Evolutionary conservation across 23 tunicate genomes (phyloP).

Genomic region (Trididemnum miniatum): DNA sequence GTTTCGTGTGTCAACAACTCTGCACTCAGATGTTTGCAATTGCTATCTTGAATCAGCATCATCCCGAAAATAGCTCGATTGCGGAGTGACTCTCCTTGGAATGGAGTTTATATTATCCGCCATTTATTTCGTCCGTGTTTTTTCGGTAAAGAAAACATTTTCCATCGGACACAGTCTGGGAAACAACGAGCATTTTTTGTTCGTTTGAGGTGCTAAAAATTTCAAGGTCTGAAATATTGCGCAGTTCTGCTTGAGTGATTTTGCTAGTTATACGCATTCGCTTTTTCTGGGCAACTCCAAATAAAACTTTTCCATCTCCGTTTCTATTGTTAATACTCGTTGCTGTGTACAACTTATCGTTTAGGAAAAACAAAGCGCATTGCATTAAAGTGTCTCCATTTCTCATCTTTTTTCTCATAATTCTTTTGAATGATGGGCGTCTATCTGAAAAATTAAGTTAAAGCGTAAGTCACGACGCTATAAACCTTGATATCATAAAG

Average conservation of each 20-base stretch:
- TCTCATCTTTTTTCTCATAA: constrained; percentile 57
- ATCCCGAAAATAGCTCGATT: no score
- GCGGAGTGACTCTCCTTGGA: no score
- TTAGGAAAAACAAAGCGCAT: constrained; percentile 62
- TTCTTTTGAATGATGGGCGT: constrained; percentile 47
- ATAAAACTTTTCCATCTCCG: constrained; percentile 60
- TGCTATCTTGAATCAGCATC: no score
- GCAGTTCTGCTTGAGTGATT: constrained; percentile 22
- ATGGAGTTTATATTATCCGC: constrained; percentile 2
- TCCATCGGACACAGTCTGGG: constrained; percentile 47
- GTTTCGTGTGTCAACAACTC: no score
- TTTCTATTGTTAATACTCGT: constrained; percentile 38
- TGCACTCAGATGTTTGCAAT: no score
- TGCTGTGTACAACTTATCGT: constrained; percentile 41
- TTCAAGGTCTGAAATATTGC: constrained; percentile 45
- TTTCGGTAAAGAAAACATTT: constrained; percentile 54
- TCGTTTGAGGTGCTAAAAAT: constrained; percentile 33
- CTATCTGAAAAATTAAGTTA: background rate
- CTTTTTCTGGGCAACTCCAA: constrained; percentile 43
- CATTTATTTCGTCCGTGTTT: background rate
- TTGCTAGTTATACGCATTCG: constrained; percentile 52
- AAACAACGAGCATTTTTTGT: constrained; percentile 41
- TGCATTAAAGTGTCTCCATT: constrained; percentile 41
- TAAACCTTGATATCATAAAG: no score
- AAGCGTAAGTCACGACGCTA: background rate